Conservation (phyloP, 2,113 vertebrate genomes). For the Henicopernis longicauda region DNA sequence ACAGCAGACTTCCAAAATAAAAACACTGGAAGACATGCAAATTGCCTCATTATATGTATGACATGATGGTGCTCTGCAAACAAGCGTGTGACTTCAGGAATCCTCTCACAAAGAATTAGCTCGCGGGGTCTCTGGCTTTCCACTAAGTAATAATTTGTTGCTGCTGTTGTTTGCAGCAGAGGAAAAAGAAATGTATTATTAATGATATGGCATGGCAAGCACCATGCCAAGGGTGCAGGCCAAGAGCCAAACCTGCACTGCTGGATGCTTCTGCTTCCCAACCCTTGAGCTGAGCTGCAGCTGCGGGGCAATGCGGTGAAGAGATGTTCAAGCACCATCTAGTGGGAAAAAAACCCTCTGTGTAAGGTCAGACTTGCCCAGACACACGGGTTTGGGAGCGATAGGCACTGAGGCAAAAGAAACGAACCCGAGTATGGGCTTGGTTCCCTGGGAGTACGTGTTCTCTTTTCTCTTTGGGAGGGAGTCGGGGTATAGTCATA, state of each 20-base stretch:
- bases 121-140: background rate
- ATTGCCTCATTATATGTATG: background rate
- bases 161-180: background rate
- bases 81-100: background rate
- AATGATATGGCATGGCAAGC: background rate
- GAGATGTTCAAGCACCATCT: slow-evolving; percentile 55
- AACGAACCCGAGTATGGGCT: fast-evolving
- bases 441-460: background rate
- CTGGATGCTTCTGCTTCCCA: background rate
- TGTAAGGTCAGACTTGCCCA: background rate
- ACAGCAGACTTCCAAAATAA: background rate
- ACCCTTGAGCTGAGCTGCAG: background rate
- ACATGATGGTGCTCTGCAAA: background rate
- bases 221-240: background rate
- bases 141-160: background rate
- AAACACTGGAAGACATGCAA: background rate
- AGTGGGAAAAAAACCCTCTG: background rate
- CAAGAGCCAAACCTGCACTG: background rate
- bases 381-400: fast-evolving
- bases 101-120: background rate
- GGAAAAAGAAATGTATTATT: background rate
- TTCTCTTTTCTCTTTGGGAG: background rate
- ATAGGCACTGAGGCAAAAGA: background rate
- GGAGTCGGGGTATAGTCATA: background rate
- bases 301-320: background rate